These are phyloP conservation scores for Priocnemis perturbator DNA, from an alignment of 2,888 invertebrate species.

Conservation along the genomic window DNA sequence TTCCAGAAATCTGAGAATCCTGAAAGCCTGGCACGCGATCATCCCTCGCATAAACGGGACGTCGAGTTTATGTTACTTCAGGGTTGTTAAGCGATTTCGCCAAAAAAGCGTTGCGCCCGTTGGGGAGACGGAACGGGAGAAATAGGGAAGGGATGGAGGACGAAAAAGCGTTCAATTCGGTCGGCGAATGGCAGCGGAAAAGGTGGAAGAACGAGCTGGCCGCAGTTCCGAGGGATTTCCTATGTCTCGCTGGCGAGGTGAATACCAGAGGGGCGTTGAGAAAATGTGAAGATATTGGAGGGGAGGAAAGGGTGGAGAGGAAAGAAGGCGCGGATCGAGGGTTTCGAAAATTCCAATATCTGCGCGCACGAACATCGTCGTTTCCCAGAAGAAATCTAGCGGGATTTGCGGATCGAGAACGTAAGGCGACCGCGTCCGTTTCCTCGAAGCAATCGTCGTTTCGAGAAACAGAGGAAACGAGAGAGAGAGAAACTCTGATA, in stretches of 20 bases:
- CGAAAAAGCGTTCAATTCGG: not conserved
- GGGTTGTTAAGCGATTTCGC: constrained; percentile 9
- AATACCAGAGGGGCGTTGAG: not conserved
- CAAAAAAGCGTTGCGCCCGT: constrained; percentile 3
- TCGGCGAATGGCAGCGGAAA: constrained; percentile 1
- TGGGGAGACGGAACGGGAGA: too few relatives aligned
- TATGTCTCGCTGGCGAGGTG: not conserved
- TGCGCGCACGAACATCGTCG: constrained; percentile 44
- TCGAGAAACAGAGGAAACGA: constrained; percentile 23
- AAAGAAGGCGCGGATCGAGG: constrained; percentile 23
- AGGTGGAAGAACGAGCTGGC: not conserved
- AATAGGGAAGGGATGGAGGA: not conserved
- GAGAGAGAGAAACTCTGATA: constrained; percentile 18
- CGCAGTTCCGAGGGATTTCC: not conserved
- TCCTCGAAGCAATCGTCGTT: constrained; percentile 60
- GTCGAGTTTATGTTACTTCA: constrained; percentile 10
- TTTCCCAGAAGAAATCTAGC: constrained; percentile 41
- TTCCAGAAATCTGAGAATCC: not conserved
- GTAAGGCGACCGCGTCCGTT: constrained; percentile 49
- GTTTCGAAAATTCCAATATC: constrained; percentile 66
- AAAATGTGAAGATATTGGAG: not conserved
- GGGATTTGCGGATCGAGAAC: constrained; percentile 46
- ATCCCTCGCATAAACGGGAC: too few relatives aligned
- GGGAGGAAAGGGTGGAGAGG: constrained; percentile 15
- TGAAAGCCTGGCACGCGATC: not conserved